Evolutionary conservation across 2,888 invertebrate genomes (phyloP).

Genomic region (Argyra leucocephala): DNA sequence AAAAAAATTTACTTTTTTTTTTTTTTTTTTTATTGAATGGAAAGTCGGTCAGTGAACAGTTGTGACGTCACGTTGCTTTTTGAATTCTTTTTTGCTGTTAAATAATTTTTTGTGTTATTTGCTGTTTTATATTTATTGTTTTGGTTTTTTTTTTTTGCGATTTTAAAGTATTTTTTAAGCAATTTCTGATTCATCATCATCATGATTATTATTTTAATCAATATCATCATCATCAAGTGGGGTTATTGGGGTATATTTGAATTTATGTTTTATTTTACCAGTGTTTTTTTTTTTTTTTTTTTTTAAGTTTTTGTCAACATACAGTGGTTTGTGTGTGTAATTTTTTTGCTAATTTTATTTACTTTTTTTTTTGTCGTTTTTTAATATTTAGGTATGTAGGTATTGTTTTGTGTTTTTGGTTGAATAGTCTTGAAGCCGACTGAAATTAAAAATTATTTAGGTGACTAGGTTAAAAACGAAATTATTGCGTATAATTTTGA

Average conservation of each 20-base stretch:
- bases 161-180: conserved; percentile 2
- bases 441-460: background rate
- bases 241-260: background rate
- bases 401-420: no score
- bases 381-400: background rate
- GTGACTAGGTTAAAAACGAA: conserved; percentile 3
- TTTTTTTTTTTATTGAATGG: background rate
- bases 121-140: background rate
- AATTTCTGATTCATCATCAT: background rate
- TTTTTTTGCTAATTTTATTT: background rate
- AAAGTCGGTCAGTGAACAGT: conserved; percentile 3
- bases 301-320: conserved; percentile 2
- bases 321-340: background rate
- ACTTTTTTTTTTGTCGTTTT: background rate
- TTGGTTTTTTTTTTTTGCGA: background rate
- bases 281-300: background rate
- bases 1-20: no score
- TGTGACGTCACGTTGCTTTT: background rate
- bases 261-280: background rate
- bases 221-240: background rate
- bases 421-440: background rate
- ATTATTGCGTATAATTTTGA: background rate
- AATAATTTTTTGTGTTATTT: no score
- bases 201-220: no score
- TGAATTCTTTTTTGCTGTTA: background rate